These are phyloP conservation scores for Aegotheles bennettii DNA, from an alignment of 2,113 vertebrate genomes.

Conservation along the genomic window DNA sequence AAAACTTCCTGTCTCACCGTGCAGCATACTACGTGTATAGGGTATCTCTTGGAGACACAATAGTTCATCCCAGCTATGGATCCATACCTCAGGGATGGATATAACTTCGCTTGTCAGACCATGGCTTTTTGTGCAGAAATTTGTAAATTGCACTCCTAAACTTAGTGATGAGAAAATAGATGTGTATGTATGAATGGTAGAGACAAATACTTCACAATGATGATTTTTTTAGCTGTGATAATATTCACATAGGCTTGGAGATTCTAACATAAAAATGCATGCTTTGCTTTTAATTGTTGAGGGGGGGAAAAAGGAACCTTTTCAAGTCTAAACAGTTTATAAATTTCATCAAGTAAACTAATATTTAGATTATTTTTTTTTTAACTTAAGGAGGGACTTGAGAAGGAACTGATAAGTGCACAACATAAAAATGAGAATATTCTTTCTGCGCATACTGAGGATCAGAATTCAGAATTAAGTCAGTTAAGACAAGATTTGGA, in stretches of 20 bases:
- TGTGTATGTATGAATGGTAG: not conserved
- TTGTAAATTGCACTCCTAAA: not conserved
- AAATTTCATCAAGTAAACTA: not conserved
- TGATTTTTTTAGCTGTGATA: not conserved
- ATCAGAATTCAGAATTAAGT: conserved; percentile 59
- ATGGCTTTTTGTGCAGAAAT: not conserved
- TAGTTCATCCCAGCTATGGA: not conserved
- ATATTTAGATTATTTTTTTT: not conserved
- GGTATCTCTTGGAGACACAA: not conserved
- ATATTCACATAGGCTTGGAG: not conserved
- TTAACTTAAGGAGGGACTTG: conserved; percentile 64
- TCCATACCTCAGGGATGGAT: not conserved
- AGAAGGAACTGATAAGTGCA: conserved; percentile 46
- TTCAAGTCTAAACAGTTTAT: not conserved
- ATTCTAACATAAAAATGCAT: not conserved
- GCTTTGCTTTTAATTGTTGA: not conserved
- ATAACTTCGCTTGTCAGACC: not conserved
- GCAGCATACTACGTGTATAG: not conserved
- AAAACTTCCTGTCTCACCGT: not conserved
- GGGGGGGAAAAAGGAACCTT: not conserved
- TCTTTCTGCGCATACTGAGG: conserved; percentile 16
- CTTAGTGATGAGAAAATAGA: not conserved
- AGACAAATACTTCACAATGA: not conserved
- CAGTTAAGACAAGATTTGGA: conserved; percentile 78
- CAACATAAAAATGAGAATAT: conserved; percentile 42